phyloP scores from a whole-genome alignment of 1,140 invertebrate genomes.

The Drosophila takahashii region DNA sequence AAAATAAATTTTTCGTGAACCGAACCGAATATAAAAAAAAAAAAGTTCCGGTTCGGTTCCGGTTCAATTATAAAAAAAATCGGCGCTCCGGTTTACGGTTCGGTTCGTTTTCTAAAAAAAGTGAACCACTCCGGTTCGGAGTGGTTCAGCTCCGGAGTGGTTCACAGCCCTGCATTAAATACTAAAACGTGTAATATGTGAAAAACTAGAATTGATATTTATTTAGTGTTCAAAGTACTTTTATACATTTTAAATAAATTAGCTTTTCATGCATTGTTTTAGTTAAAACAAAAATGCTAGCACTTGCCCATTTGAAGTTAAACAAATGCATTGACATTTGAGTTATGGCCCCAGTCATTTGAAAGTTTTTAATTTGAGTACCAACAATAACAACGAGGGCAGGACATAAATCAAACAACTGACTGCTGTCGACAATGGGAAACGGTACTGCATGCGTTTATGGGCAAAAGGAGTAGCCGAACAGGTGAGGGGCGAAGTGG shows the following conservation, averaged over 20 bases:
- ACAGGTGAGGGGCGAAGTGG: neutral
- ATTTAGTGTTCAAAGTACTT: neutral
- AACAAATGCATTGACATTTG: conserved; percentile 80
- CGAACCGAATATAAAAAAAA: too few relatives aligned
- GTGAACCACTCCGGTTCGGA: too few relatives aligned
- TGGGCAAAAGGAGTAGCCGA: conserved; percentile 21
- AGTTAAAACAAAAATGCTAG: conserved; percentile 49
- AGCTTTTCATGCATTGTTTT: conserved; percentile 43
- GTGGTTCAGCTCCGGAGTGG: too few relatives aligned
- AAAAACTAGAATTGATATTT: neutral
- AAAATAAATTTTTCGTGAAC: too few relatives aligned
- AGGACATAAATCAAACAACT: conserved; percentile 78
- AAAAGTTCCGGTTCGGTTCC: too few relatives aligned
- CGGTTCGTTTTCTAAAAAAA: too few relatives aligned
- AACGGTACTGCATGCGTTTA: conserved; percentile 7
- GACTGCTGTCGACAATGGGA: conserved; percentile 71
- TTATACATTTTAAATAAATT: conserved; percentile 45
- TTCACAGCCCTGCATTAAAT: too few relatives aligned
- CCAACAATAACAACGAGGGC: conserved; percentile 19
- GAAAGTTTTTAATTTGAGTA: conserved; percentile 74
- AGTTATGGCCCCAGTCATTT: conserved; percentile 71
- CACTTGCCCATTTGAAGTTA: conserved; percentile 72
- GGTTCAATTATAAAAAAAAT: too few relatives aligned
- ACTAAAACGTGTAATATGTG: too few relatives aligned
- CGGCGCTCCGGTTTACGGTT: too few relatives aligned